phyloP scores from a whole-genome alignment of 1,140 invertebrate genomes.

The Ladona fulva region DNA sequence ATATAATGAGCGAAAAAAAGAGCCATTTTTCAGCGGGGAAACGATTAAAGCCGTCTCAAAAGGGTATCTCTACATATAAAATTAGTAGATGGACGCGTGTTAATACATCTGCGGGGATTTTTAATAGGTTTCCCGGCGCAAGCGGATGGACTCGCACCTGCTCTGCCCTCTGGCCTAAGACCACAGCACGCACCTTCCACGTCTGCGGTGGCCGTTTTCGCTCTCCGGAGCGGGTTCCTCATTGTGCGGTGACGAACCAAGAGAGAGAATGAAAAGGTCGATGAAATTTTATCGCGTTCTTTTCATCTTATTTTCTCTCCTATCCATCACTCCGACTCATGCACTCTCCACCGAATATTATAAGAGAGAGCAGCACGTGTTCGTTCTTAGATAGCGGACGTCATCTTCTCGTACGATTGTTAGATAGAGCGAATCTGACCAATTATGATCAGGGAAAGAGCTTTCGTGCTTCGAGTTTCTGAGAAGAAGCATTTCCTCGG shows the following conservation, averaged over 20 bases:
- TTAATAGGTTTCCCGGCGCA: background rate
- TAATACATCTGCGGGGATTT: conserved; percentile 5
- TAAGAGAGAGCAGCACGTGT: too few relatives aligned
- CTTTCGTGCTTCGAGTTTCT: too few relatives aligned
- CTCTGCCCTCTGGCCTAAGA: background rate
- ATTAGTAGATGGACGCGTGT: background rate
- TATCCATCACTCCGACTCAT: background rate
- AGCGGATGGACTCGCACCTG: background rate
- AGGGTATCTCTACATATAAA: background rate
- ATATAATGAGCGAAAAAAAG: background rate
- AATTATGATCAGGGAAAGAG: too few relatives aligned
- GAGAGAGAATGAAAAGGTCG: background rate
- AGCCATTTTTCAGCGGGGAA: background rate
- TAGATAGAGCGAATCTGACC: too few relatives aligned
- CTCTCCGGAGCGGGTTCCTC: background rate
- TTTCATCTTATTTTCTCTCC: background rate
- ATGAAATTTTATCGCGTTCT: background rate
- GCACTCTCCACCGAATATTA: background rate
- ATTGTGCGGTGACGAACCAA: background rate
- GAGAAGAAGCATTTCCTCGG: too few relatives aligned
- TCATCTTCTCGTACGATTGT: too few relatives aligned
- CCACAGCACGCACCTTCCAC: background rate
- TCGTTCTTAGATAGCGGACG: too few relatives aligned
- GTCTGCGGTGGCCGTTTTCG: background rate
- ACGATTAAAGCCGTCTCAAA: background rate